phyloP scores from a whole-genome alignment of 1,140 invertebrate species.

The Grapholita molesta region DNA sequence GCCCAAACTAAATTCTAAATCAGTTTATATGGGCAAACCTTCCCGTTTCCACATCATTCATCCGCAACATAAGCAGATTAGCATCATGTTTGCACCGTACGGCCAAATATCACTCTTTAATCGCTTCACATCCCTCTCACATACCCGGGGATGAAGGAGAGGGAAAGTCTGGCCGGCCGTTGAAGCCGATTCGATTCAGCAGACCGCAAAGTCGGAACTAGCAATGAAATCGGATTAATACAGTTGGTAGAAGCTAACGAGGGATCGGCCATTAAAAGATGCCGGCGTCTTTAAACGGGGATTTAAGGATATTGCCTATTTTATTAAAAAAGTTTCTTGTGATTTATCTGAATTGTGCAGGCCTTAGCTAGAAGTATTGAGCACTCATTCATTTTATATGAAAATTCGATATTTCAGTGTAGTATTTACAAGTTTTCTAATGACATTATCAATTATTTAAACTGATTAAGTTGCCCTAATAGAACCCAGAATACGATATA shows the following conservation, averaged over 20 bases:
- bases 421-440: no score
- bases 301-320: conserved; percentile 16
- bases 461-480: no score
- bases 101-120: conserved; percentile 31
- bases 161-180: conserved; percentile 26
- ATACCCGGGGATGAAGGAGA: conserved; percentile 19
- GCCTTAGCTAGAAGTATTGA: no score
- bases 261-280: conserved; percentile 50
- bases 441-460: no score
- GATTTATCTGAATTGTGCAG: no score
- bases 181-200: conserved; percentile 37
- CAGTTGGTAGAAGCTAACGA: conserved; percentile 56
- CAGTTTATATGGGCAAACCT: conserved; percentile 33
- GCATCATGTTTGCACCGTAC: conserved; percentile 26
- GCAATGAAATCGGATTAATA: conserved; percentile 67
- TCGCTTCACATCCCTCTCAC: conserved; percentile 25
- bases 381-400: no score
- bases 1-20: conserved; percentile 36
- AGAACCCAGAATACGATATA: no score
- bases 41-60: conserved; percentile 26
- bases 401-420: no score
- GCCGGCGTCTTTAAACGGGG: conserved; percentile 43
- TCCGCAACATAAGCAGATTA: conserved; percentile 34
- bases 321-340: no score
- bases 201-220: conserved; percentile 68